Conservation (phyloP, 2,797 vertebrate species). For the Paratrypauchen microcephalus region DNA sequence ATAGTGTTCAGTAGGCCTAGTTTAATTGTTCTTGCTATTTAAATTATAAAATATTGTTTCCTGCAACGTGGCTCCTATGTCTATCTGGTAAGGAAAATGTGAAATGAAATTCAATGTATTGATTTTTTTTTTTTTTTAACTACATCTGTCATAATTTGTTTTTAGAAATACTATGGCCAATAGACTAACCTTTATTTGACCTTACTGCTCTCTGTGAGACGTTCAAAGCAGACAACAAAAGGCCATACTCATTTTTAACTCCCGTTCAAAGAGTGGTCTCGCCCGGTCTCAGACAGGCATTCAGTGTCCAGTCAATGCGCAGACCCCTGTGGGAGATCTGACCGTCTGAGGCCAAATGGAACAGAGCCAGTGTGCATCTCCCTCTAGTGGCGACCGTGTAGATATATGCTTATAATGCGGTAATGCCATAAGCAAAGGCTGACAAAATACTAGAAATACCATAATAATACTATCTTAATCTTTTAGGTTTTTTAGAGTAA, state of each 20-base stretch:
- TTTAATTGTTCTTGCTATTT: background rate
- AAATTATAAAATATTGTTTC: background rate
- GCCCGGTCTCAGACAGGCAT: slow-evolving; percentile 12
- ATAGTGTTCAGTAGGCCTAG: background rate
- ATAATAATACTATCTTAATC: background rate
- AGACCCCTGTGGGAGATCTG: slow-evolving; percentile 18
- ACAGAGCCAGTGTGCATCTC: slow-evolving; percentile 46
- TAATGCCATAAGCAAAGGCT: background rate
- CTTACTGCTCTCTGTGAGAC: slow-evolving; percentile 20
- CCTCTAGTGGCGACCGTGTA: slow-evolving; percentile 59
- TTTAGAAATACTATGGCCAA: slow-evolving; percentile 21
- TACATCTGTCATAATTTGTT: background rate
- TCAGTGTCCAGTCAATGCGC: slow-evolving; percentile 22
- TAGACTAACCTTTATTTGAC: slow-evolving; percentile 35
- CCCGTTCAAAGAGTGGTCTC: slow-evolving; percentile 17
- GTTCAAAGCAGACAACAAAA: slow-evolving; percentile 35
- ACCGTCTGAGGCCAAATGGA: slow-evolving; percentile 10
- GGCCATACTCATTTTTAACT: slow-evolving; percentile 18
- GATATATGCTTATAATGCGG: background rate
- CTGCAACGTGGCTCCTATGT: background rate
- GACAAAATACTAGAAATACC: background rate
- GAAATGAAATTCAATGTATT: too few species aligned
- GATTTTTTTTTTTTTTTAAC: too few species aligned
- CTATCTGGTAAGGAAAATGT: too few species aligned
- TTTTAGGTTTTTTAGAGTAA: background rate